Conservation (phyloP, 92 coral and sea anemone species). For the Micromussa lordhowensis region DNA sequence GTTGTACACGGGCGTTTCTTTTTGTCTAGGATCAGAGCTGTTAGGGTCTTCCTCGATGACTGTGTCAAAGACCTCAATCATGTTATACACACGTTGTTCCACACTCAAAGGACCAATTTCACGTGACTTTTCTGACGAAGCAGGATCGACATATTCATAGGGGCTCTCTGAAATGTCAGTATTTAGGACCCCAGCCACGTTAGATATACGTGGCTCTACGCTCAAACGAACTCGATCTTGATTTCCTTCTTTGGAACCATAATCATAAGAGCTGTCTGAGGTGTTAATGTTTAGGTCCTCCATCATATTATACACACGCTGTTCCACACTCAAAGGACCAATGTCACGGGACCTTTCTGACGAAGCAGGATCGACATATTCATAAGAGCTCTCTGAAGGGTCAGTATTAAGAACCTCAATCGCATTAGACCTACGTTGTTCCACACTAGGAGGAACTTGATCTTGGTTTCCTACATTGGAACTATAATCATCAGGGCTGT, state of each 20-base stretch:
- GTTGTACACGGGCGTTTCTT: background rate
- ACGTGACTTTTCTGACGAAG: background rate
- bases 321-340: background rate
- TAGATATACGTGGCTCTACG: background rate
- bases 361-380: background rate
- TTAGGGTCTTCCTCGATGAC: background rate
- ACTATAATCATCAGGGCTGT: background rate
- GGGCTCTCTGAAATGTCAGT: background rate
- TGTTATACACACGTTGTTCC: slow-evolving; percentile 12
- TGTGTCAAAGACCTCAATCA: slow-evolving; percentile 5
- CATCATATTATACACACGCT: slow-evolving; percentile 1
- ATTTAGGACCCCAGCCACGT: slow-evolving; percentile 1
- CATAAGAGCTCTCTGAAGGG: slow-evolving; percentile 2
- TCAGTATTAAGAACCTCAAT: background rate
- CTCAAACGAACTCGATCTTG: background rate
- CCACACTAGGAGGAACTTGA: background rate
- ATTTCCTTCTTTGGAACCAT: background rate
- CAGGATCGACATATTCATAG: background rate
- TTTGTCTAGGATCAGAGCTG: background rate
- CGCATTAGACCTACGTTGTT: background rate
- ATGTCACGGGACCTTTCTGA: background rate
- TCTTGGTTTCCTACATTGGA: background rate
- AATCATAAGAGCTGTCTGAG: slow-evolving; percentile 8
- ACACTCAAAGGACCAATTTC: background rate
- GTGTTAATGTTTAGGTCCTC: background rate